A percentile compares a stretch with the other conserved stretches of the same genome.
Evolutionary conservation across 2,113 vertebrate species (phyloP).

Genomic region (Nesospiza acunhae): DNA sequence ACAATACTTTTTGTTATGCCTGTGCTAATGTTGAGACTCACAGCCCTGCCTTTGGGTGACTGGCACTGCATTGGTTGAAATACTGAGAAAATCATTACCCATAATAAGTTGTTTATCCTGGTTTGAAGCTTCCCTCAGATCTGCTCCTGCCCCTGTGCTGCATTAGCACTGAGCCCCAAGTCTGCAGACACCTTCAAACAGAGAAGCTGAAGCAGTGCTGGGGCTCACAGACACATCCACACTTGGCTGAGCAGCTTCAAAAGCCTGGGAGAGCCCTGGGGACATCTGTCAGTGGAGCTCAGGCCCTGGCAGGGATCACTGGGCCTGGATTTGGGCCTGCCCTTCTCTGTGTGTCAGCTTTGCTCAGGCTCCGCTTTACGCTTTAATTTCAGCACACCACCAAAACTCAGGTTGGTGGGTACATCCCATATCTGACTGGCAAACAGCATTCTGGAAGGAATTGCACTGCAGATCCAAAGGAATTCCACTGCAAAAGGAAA

Average conservation of each 20-base stretch:
- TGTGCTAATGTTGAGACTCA: neutral
- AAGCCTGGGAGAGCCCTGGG: neutral
- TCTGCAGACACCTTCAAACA: neutral
- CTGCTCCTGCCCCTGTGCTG: neutral
- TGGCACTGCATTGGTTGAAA: neutral
- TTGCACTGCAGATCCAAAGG: neutral
- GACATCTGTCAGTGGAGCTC: neutral
- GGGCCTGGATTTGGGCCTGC: neutral
- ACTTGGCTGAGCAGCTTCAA: constrained; percentile 27
- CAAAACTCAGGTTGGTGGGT: neutral
- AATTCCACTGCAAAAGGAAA: neutral
- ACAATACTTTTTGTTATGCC: neutral
- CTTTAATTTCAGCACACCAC: neutral
- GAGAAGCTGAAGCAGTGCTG: neutral
- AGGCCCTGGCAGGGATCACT: neutral
- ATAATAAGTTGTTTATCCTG: constrained; percentile 16
- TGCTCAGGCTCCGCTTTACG: neutral
- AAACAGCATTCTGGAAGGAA: neutral
- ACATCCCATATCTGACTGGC: neutral
- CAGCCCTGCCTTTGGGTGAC: neutral
- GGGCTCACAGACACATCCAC: neutral
- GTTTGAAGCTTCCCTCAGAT: neutral
- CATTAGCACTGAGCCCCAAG: neutral
- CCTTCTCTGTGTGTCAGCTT: neutral
- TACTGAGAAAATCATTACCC: neutral